phyloP scores from a whole-genome alignment of 2,888 invertebrate genomes.

The Polylopha cassiicola region DNA sequence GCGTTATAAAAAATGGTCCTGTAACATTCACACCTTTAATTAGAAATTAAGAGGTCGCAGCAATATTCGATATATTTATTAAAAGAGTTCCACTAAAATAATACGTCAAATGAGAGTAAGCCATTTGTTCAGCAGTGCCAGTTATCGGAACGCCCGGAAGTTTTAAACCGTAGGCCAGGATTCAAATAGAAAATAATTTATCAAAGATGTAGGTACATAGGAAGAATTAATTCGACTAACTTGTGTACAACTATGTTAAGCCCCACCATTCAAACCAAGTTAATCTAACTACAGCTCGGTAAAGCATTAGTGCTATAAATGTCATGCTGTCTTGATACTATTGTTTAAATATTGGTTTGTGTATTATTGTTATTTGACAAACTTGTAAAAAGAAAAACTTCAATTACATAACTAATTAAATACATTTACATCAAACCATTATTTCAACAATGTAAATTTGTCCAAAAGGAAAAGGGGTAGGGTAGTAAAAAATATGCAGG shows the following conservation, averaged over 20 bases:
- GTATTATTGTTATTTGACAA: constrained; percentile 21
- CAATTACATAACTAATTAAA: too few relatives aligned
- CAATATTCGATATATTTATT: too few relatives aligned
- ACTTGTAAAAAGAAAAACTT: too few relatives aligned
- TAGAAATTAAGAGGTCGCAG: constrained; percentile 11
- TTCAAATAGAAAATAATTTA: too few relatives aligned
- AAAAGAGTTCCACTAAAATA: constrained; percentile 2
- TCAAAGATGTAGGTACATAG: too few relatives aligned
- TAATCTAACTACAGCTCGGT: constrained; percentile 20
- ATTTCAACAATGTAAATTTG: too few relatives aligned
- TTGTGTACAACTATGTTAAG: not conserved
- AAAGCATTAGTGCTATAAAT: constrained; percentile 18
- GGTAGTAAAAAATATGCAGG: too few relatives aligned
- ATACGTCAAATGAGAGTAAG: constrained; percentile 19
- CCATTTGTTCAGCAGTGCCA: constrained; percentile 19
- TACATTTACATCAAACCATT: too few relatives aligned
- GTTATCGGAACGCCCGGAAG: constrained; percentile 7
- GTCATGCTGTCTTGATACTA: constrained; percentile 21
- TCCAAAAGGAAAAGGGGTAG: too few relatives aligned
- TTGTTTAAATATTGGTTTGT: too few relatives aligned
- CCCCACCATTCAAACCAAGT: constrained; percentile 12
- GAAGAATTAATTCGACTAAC: constrained; percentile 5
- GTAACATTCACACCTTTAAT: constrained; percentile 18
- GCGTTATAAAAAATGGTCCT: constrained; percentile 10
- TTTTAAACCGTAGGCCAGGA: not conserved